Conservation (phyloP, 2,797 vertebrate species). For the Neolamprologus multifasciatus region DNA sequence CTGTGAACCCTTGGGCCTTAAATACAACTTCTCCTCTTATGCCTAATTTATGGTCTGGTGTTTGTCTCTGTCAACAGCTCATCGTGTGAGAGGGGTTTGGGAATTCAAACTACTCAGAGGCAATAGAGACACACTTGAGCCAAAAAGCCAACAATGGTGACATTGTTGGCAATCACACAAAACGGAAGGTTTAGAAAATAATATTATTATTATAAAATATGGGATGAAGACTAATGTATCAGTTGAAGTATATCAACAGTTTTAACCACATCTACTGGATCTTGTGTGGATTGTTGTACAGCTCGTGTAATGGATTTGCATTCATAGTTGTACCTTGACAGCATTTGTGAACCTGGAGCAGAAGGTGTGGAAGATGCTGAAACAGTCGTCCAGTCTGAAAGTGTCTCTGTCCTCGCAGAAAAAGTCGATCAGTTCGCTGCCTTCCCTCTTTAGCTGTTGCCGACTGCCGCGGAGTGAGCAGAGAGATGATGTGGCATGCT, state of each 20-base stretch:
- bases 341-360: slow-evolving; percentile 84
- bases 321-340: slow-evolving; percentile 74
- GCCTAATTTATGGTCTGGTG: neutral
- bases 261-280: neutral
- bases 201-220: neutral
- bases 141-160: neutral
- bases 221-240: neutral
- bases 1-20: neutral
- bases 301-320: neutral
- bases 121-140: neutral
- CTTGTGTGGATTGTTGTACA: neutral
- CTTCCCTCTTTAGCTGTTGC: slow-evolving; percentile 73
- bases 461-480: slow-evolving; percentile 69
- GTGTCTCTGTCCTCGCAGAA: slow-evolving; percentile 91
- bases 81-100: neutral
- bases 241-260: neutral
- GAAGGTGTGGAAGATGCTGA: slow-evolving; percentile 87
- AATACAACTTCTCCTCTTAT: neutral
- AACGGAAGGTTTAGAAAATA: neutral
- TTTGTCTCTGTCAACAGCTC: neutral
- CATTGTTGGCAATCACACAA: neutral
- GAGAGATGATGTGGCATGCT: slow-evolving; percentile 50
- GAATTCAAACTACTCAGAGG: neutral
- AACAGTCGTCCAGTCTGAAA: slow-evolving; percentile 88
- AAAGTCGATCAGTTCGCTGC: slow-evolving; percentile 85